A percentile compares a stretch with the other conserved stretches of the same genome.
Evolutionary conservation across 2,888 invertebrate species (phyloP).

Genomic region (Leptopilina myrica): DNA sequence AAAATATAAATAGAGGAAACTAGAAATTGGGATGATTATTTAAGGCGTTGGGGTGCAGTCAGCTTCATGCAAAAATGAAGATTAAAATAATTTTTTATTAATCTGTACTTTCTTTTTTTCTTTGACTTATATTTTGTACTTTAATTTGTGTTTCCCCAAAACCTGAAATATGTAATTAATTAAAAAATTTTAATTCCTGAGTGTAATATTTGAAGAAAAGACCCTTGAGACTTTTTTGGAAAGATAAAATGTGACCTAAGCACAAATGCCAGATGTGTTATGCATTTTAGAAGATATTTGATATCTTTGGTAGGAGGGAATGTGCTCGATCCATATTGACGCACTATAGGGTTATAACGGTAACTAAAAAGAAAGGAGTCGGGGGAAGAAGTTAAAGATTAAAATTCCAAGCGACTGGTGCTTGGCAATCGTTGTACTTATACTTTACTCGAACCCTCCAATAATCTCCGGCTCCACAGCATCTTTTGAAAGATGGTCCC

Average conservation of each 20-base stretch:
- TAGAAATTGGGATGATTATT: too few species aligned
- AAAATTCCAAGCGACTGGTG: conserved; percentile 20
- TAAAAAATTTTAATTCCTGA: too few species aligned
- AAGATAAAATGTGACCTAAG: background rate
- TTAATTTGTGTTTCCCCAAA: too few species aligned
- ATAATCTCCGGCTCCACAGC: background rate
- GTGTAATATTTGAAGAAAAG: too few species aligned
- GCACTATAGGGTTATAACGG: background rate
- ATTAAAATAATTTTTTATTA: too few species aligned
- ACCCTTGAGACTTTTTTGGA: background rate
- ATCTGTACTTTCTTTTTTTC: too few species aligned
- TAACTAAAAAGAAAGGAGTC: background rate
- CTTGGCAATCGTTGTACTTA: background rate
- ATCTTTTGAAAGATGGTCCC: conserved; percentile 6
- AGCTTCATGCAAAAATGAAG: too few species aligned
- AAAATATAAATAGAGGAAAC: too few species aligned
- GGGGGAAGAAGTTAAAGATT: conserved; percentile 14
- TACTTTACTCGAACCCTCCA: conserved; percentile 3
- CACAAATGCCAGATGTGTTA: conserved; percentile 5
- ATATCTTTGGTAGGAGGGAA: background rate
- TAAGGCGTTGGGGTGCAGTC: too few species aligned
- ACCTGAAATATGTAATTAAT: too few species aligned
- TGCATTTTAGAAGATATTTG: conserved; percentile 4
- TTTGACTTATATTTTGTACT: too few species aligned
- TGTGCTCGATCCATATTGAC: conserved; percentile 4